Conservation (phyloP, 2,888 invertebrate species). For the Dendrolimus pini region DNA sequence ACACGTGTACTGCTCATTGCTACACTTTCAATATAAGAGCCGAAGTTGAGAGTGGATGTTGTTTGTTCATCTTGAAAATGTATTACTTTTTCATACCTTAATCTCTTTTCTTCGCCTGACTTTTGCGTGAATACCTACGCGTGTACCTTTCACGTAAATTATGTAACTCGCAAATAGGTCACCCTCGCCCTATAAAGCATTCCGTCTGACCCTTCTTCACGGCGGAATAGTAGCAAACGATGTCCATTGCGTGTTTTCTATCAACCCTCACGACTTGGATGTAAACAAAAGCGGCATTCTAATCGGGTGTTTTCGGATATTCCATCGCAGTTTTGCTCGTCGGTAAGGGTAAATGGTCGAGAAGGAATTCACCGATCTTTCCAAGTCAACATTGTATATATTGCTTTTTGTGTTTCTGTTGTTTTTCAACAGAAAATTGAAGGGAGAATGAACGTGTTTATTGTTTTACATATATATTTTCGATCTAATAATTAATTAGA, state of each 20-base stretch:
- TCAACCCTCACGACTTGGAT: slow-evolving; percentile 26
- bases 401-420: background rate
- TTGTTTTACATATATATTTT: too few species aligned
- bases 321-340: slow-evolving; percentile 8
- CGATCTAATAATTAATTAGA: too few species aligned
- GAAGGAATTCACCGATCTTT: background rate
- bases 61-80: background rate
- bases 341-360: background rate
- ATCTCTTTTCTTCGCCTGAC: background rate
- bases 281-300: slow-evolving; percentile 39
- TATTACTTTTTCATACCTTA: background rate
- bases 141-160: background rate
- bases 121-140: background rate
- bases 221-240: background rate
- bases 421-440: background rate
- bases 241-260: slow-evolving; percentile 35
- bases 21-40: too few species aligned
- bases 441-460: background rate
- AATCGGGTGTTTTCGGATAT: slow-evolving; percentile 28
- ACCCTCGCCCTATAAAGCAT: background rate
- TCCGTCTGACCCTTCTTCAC: background rate
- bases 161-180: background rate
- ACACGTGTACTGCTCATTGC: too few species aligned
- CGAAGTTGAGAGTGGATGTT: too few species aligned
- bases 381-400: background rate